phyloP scores from a whole-genome alignment of 2,113 vertebrate species.

The Gasterosteus aculeatus region DNA sequence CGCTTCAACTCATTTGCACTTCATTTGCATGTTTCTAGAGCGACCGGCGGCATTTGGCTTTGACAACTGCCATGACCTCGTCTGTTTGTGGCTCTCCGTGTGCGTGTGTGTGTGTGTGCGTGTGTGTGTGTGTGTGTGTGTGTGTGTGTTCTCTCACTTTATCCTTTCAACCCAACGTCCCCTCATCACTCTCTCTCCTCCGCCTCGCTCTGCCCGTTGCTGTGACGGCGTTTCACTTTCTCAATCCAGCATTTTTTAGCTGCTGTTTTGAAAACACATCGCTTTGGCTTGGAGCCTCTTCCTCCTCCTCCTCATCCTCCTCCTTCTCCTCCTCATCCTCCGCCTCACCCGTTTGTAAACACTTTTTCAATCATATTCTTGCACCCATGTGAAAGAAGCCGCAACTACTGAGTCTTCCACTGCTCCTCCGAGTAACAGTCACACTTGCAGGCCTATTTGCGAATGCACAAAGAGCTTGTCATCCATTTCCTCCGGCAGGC shows the following conservation, averaged over 20 bases:
- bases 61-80: slow-evolving; percentile 72
- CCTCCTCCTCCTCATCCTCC: slow-evolving; percentile 31
- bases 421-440: slow-evolving; percentile 41
- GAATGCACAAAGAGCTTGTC: slow-evolving; percentile 61
- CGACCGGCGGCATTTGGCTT: slow-evolving; percentile 78
- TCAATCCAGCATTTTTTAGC: slow-evolving; percentile 7
- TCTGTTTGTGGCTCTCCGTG: slow-evolving; percentile 24
- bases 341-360: slow-evolving; percentile 51
- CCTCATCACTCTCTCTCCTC: slow-evolving; percentile 16
- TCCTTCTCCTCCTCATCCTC: slow-evolving; percentile 28
- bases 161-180: slow-evolving; percentile 41
- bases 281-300: slow-evolving; percentile 27
- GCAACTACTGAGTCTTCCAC: slow-evolving; percentile 58
- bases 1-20: slow-evolving; percentile 80
- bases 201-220: background rate
- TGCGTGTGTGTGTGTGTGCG: background rate
- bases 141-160: slow-evolving; percentile 33
- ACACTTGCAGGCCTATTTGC: slow-evolving; percentile 52
- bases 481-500: slow-evolving; percentile 58
- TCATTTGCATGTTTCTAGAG: slow-evolving; percentile 83
- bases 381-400: slow-evolving; percentile 42
- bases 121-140: slow-evolving; percentile 17
- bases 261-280: slow-evolving; percentile 59
- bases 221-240: slow-evolving; percentile 12
- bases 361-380: slow-evolving; percentile 26